Base-by-base conservation (phyloP, 1,140 invertebrate genomes). In the Scaptodrosophila lebanonensis region DNA sequence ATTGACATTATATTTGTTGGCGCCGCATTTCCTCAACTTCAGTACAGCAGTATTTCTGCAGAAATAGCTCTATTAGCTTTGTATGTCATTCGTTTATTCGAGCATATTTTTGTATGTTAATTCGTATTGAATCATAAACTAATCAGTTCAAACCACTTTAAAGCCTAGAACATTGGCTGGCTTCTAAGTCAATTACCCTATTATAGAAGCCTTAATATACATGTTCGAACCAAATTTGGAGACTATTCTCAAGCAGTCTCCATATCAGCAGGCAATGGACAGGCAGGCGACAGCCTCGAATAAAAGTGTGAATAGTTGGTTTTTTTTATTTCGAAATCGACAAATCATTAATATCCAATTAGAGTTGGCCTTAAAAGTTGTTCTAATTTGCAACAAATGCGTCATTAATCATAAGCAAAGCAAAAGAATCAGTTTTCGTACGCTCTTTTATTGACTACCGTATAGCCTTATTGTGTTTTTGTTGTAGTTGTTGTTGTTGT, bases 281-380 rank as follows among this genome's bases (percentile, higher is more conserved):
- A n/a, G n/a, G n/a, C n/a, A n/a, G n/a, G n/a, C n/a, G n/a, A 40
- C 49, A 65, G 42, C 48, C 40, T 35, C 39, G 35, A 7, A 18
- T 22, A 29, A 36, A 67, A 64, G 65, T 67, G 65, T 49, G 53
- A 64, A 64, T 49, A 45, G 51, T 66, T n/a, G n/a, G n/a, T 54
- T 52, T 32, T 32, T 36, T 18, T 44, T 36, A 22, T 30, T 77
- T 57, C 38, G 47, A 64, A 67, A 57, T 65, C 56, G 44, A 40
- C 51, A 36, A 72, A 61, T 82, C 75, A 73, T 77, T 79, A 77
- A 77, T 77, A 82, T 69, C 75, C 68, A 77, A 79, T 77, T 79
- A 68, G 59, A 82, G 52, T 54, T 79, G 43, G 61, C 68, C 75
- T 66, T 66, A 77, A 73, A 73, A 54, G 73, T 59, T 72, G 73